Evolutionary conservation across 1,140 invertebrate genomes (phyloP).

Genomic region (Drosophila virilis): DNA sequence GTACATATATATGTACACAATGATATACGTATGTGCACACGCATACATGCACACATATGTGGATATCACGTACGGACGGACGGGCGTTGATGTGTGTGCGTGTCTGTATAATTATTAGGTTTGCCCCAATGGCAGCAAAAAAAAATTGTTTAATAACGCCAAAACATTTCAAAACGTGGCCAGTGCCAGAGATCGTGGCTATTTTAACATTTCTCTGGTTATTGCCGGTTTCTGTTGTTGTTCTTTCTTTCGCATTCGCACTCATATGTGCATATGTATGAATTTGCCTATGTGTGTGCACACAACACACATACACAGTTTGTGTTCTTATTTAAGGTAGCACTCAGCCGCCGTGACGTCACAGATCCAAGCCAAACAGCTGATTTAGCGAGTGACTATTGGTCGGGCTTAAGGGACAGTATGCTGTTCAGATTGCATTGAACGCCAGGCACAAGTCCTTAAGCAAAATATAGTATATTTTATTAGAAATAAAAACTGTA

Average conservation of each 20-base stretch:
- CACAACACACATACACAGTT: neutral
- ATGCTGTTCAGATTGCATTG: slow-evolving; percentile 1
- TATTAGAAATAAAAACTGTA: no score
- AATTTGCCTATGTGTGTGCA: neutral
- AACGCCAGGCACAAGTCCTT: no score
- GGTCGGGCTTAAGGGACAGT: neutral
- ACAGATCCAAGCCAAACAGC: slow-evolving; percentile 25
- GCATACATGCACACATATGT: slow-evolving; percentile 2
- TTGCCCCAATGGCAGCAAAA: slow-evolving; percentile 41
- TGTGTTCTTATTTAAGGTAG: neutral
- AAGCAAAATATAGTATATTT: no score
- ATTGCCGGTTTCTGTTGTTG: slow-evolving; percentile 50
- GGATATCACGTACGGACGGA: neutral
- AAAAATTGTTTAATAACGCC: slow-evolving; percentile 52
- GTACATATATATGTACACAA: slow-evolving; percentile 11
- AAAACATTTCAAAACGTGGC: slow-evolving; percentile 47
- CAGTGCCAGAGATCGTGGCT: slow-evolving; percentile 40
- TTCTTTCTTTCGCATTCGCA: slow-evolving; percentile 15
- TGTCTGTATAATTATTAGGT: slow-evolving; percentile 39
- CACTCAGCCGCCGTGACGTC: slow-evolving; percentile 3
- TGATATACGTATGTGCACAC: neutral
- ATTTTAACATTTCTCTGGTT: slow-evolving; percentile 55
- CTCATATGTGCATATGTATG: neutral
- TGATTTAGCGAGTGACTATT: slow-evolving; percentile 1
- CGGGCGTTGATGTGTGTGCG: neutral